These are phyloP conservation scores for Lithophane leautieri DNA, from an alignment of 2,888 invertebrate genomes.

Conservation along the genomic window DNA sequence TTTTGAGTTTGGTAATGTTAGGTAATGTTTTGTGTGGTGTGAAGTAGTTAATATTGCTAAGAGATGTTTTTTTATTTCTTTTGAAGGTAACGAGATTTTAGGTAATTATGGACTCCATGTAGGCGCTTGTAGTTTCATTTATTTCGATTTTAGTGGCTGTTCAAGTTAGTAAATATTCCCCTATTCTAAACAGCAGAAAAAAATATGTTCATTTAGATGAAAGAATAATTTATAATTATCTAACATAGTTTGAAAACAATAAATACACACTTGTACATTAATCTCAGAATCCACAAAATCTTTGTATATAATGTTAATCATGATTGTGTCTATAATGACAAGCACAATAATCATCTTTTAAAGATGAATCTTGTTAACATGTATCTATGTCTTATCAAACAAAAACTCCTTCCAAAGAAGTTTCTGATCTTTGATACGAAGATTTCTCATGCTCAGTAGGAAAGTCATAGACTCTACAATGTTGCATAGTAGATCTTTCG, in stretches of 20 bases:
- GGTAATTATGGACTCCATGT: background rate
- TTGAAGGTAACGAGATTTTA: background rate
- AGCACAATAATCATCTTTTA: background rate
- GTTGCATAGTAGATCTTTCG: background rate
- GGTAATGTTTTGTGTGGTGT: slow-evolving; percentile 32
- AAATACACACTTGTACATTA: background rate
- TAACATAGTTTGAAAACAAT: background rate
- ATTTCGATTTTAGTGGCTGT: background rate
- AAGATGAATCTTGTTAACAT: background rate
- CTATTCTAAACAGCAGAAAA: background rate
- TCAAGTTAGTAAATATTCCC: background rate
- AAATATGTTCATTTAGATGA: background rate
- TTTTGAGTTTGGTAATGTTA: slow-evolving; percentile 48
- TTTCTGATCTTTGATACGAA: background rate
- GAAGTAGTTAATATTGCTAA: background rate
- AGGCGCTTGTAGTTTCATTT: background rate
- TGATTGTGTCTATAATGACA: background rate
- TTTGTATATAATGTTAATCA: background rate
- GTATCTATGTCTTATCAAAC: background rate
- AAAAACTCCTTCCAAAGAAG: background rate
- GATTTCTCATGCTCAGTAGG: background rate
- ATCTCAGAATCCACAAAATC: background rate
- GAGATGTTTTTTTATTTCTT: background rate
- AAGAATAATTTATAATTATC: background rate
- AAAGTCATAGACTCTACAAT: background rate